Evolutionary conservation across 2,888 invertebrate species (phyloP).

Genomic region (Erannis defoliaria): DNA sequence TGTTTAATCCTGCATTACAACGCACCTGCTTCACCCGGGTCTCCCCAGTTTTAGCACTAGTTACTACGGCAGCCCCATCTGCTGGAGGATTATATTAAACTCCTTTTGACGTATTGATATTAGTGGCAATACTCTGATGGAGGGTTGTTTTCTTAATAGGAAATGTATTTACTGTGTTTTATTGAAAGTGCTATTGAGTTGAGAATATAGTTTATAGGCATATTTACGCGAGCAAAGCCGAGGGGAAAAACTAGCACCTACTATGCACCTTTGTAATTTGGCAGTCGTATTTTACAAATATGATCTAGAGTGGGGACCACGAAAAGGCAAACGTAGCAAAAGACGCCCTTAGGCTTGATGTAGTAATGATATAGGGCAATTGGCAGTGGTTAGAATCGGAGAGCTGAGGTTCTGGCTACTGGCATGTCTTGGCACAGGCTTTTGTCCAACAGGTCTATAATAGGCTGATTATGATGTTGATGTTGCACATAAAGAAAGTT

Average conservation of each 20-base stretch:
- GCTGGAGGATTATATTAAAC: conserved; percentile 52
- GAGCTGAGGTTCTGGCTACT: too few relatives aligned
- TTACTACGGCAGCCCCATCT: conserved; percentile 36
- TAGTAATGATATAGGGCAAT: too few relatives aligned
- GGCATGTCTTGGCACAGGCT: too few relatives aligned
- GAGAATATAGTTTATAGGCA: background rate
- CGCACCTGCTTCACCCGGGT: conserved; percentile 42
- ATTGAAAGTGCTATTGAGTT: conserved; percentile 6
- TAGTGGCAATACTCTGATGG: conserved; percentile 35
- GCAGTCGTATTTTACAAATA: background rate
- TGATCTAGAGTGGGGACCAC: too few relatives aligned
- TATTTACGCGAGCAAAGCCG: too few relatives aligned
- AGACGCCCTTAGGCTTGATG: too few relatives aligned
- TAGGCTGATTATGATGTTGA: too few relatives aligned
- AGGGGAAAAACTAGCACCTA: too few relatives aligned
- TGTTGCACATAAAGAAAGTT: too few relatives aligned
- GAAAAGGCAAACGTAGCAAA: too few relatives aligned
- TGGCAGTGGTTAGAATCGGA: too few relatives aligned
- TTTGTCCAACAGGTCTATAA: too few relatives aligned
- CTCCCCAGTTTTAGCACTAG: conserved; percentile 11
- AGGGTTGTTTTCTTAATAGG: conserved; percentile 21
- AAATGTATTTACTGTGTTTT: conserved; percentile 13
- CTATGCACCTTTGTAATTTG: background rate
- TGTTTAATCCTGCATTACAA: conserved; percentile 27
- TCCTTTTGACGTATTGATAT: conserved; percentile 57